Conservation (phyloP, 2,888 invertebrate species). For the Drosophila anomalipes region DNA sequence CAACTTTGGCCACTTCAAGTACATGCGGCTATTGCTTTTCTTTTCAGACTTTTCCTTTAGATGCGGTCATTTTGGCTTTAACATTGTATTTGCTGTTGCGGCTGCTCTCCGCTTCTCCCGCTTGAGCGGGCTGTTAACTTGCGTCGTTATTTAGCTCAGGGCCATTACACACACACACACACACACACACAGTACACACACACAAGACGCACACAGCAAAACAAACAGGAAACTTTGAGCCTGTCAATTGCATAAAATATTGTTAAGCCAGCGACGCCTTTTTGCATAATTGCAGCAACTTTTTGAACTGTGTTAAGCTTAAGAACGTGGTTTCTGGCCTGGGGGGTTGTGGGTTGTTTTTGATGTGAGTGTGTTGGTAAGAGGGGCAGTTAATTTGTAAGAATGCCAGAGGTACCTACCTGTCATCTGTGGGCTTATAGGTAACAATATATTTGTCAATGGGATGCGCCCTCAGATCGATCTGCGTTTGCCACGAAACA, state of each 20-base stretch:
- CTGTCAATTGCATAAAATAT: slow-evolving; percentile 75
- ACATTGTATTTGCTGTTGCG: slow-evolving; percentile 65
- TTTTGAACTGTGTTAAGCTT: slow-evolving; percentile 11
- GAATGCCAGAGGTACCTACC: slow-evolving; percentile 87
- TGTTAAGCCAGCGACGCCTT: slow-evolving; percentile 33
- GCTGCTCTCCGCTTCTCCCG: slow-evolving; percentile 8
- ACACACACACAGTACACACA: slow-evolving; percentile 11
- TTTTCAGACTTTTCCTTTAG: slow-evolving; percentile 38
- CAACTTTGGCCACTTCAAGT: slow-evolving; percentile 55
- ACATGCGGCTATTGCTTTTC: slow-evolving; percentile 64
- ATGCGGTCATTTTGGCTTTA: slow-evolving; percentile 74
- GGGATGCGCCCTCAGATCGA: slow-evolving; percentile 87
- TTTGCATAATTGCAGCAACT: slow-evolving; percentile 58
- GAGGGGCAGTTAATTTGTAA: slow-evolving; percentile 15
- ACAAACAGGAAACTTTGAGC: slow-evolving; percentile 20
- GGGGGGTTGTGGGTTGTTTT: background rate
- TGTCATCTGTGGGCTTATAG: slow-evolving; percentile 95
- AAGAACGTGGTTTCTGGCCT: background rate
- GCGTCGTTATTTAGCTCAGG: slow-evolving; percentile 73
- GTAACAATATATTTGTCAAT: slow-evolving; percentile 96
- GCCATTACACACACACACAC: slow-evolving; percentile 50
- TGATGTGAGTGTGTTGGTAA: background rate
- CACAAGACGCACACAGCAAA: slow-evolving; percentile 6
- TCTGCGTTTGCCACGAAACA: slow-evolving; percentile 94
- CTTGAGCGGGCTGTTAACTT: slow-evolving; percentile 24